These are phyloP conservation scores for Agrilus mali DNA, from an alignment of 2,888 invertebrate species.

Conservation along the genomic window DNA sequence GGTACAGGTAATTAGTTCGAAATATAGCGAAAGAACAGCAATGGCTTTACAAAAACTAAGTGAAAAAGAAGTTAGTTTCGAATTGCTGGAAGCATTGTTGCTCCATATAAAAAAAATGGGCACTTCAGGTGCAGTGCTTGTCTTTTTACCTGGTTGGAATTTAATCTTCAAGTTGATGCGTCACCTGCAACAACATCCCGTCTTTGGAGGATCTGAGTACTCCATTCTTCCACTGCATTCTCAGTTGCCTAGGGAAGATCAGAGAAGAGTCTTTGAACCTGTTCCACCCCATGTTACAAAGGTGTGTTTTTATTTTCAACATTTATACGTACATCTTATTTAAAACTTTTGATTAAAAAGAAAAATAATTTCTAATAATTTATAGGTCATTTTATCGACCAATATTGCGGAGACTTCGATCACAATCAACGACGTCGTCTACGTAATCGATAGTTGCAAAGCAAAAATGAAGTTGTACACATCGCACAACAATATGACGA, in stretches of 20 bases:
- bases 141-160: conserved; percentile 97
- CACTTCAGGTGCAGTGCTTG: conserved; percentile 74
- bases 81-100: conserved; percentile 74
- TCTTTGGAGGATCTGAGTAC: conserved; percentile 46
- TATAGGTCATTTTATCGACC: conserved; percentile 92
- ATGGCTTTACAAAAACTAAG: conserved; percentile 62
- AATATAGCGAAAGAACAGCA: conserved; percentile 49
- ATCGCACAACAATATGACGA: conserved; percentile 97
- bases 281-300: conserved; percentile 77
- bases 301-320: conserved; percentile 34
- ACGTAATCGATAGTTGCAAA: conserved; percentile 94
- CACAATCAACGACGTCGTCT: conserved; percentile 97
- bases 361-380: too few species aligned
- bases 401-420: conserved; percentile 98
- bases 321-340: neutral
- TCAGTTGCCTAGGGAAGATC: conserved; percentile 91
- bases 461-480: conserved; percentile 96
- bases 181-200: conserved; percentile 60
- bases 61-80: conserved; percentile 89
- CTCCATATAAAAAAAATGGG: conserved; percentile 46
- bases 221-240: conserved; percentile 90
- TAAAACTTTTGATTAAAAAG: neutral
- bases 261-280: conserved; percentile 81
- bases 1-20: conserved; percentile 22
- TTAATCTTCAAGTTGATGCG: conserved; percentile 86